Evolutionary conservation across 2,888 invertebrate genomes (phyloP).

Genomic region (Nysson spinosus): DNA sequence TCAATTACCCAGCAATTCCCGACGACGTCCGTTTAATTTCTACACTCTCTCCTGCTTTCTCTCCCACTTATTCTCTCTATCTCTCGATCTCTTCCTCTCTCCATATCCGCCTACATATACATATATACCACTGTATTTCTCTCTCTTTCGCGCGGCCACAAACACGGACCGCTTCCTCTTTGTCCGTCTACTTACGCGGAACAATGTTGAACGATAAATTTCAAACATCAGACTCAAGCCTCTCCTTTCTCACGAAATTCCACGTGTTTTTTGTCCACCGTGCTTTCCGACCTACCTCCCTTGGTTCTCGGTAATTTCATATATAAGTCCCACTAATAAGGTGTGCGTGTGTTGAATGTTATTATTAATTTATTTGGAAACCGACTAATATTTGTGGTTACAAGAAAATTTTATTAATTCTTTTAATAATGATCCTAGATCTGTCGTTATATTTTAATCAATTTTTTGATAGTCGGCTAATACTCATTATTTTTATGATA

Average conservation of each 20-base stretch:
- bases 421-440: too few relatives aligned
- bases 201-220: conserved; percentile 45
- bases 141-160: background rate
- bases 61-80: conserved; percentile 9
- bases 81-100: conserved; percentile 4
- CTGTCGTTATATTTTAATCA: too few relatives aligned
- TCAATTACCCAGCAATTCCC: conserved; percentile 71
- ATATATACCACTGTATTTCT: background rate
- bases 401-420: too few relatives aligned
- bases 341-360: too few relatives aligned
- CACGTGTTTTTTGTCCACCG: background rate
- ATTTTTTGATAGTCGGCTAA: too few relatives aligned
- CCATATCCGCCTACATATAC: background rate
- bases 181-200: background rate
- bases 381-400: too few relatives aligned
- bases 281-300: background rate
- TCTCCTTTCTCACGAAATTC: conserved; percentile 12
- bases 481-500: too few relatives aligned
- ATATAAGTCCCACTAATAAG: too few relatives aligned
- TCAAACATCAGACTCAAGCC: conserved; percentile 38
- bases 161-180: background rate
- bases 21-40: conserved; percentile 66
- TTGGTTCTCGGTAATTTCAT: background rate
- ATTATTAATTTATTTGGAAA: too few relatives aligned
- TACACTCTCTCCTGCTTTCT: conserved; percentile 36